A percentile compares a stretch with the other conserved stretches of the same genome.
Evolutionary conservation across 2,888 invertebrate genomes (phyloP).

Genomic region (Tenthredo distinguenda): DNA sequence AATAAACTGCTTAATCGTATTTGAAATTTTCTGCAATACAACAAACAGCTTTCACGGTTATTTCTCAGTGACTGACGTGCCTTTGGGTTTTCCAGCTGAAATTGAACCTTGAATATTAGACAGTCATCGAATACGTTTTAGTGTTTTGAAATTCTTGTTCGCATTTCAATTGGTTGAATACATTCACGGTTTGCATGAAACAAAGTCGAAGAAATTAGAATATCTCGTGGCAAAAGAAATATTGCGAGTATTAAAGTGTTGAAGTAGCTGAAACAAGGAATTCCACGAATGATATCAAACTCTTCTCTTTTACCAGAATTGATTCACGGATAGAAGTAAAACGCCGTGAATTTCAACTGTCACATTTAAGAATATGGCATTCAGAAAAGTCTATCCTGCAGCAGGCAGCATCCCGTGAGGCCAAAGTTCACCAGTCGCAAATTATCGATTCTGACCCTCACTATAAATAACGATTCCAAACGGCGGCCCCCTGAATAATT

Average conservation of each 20-base stretch:
- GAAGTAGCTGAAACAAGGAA: neutral
- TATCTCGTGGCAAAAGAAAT: neutral
- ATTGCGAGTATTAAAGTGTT: neutral
- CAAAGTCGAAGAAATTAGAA: neutral
- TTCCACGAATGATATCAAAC: constrained; percentile 3
- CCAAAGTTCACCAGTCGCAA: constrained; percentile 44
- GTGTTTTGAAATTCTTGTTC: neutral
- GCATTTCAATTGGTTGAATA: neutral
- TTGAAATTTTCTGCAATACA: neutral
- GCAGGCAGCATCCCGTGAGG: constrained; percentile 29
- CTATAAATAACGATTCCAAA: constrained; percentile 47
- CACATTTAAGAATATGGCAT: constrained; percentile 35
- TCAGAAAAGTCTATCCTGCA: constrained; percentile 40
- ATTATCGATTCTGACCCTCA: constrained; percentile 38
- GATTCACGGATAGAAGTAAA: constrained; percentile 30
- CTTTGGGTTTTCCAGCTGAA: neutral
- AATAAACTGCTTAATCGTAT: constrained; percentile 7
- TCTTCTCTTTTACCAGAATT: constrained; percentile 1
- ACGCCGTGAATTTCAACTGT: constrained; percentile 16
- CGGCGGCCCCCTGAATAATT: constrained; percentile 41
- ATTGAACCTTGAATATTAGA: neutral
- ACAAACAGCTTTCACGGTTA: neutral
- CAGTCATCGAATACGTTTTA: neutral
- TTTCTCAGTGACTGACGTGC: neutral
- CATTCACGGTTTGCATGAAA: neutral